phyloP scores from a whole-genome alignment of 2,113 vertebrate genomes.

The Rhynchomys soricoides region DNA sequence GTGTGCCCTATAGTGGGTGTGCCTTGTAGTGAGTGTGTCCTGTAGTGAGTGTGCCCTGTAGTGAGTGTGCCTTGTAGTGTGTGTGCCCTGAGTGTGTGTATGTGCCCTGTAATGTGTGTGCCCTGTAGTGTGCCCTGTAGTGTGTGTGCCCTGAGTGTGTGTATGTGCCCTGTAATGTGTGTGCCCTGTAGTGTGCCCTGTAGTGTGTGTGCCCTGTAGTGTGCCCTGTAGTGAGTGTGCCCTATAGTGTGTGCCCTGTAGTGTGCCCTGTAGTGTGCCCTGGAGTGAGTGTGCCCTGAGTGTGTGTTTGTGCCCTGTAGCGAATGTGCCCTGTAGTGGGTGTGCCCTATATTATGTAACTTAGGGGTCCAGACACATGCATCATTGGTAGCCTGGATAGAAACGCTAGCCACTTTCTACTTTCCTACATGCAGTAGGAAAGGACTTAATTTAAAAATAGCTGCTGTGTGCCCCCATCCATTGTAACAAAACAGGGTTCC shows the following conservation, averaged over 20 bases:
- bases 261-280: background rate
- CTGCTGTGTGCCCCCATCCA: background rate
- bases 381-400: constrained; percentile 47
- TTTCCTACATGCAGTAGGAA: background rate
- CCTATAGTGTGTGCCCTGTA: background rate
- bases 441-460: constrained; percentile 54
- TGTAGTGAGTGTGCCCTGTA: too few relatives aligned
- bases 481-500: constrained; percentile 14
- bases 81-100: too few relatives aligned
- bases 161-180: background rate
- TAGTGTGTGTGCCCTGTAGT: background rate
- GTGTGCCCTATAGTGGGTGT: too few relatives aligned
- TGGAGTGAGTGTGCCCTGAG: background rate
- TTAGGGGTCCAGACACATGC: constrained; percentile 33
- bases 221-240: background rate
- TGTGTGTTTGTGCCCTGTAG: background rate
- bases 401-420: constrained; percentile 54
- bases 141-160: background rate
- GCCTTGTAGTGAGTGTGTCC: too few relatives aligned
- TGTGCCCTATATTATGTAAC: constrained; percentile 15
- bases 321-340: background rate
- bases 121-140: too few relatives aligned
- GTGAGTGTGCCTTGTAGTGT: too few relatives aligned
- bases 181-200: background rate
- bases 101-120: too few relatives aligned